Conservation (phyloP, 2,113 vertebrate species). For the Quiscalus mexicanus region DNA sequence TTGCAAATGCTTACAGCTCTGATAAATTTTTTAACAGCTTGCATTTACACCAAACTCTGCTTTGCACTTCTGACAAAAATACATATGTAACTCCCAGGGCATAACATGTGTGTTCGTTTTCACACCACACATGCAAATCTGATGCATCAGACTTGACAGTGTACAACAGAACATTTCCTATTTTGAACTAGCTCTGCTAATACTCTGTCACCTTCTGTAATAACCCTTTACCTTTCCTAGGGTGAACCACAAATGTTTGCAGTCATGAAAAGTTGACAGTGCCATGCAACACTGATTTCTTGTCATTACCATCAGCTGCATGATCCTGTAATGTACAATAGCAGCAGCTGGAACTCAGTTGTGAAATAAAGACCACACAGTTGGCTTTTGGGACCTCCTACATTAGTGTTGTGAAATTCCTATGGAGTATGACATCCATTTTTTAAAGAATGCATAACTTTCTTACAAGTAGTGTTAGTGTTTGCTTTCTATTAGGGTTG, state of each 20-base stretch:
- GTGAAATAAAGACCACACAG: background rate
- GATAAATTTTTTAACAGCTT: background rate
- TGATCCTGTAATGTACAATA: background rate
- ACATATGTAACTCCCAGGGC: background rate
- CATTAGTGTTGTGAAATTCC: background rate
- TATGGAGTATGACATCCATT: background rate
- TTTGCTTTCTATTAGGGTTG: background rate
- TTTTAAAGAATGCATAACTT: background rate
- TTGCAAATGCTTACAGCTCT: background rate
- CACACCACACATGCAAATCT: background rate
- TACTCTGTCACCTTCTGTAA: background rate
- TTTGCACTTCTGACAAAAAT: slow-evolving; percentile 14
- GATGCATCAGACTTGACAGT: background rate
- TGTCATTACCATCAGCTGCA: slow-evolving; percentile 23
- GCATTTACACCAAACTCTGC: background rate
- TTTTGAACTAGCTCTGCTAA: slow-evolving; percentile 13
- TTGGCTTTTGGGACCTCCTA: background rate
- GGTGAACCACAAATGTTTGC: slow-evolving; percentile 43
- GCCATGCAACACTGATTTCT: slow-evolving; percentile 12
- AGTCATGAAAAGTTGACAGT: slow-evolving; percentile 19
- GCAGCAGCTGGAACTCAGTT: background rate
- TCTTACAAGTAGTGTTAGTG: background rate
- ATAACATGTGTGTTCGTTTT: background rate
- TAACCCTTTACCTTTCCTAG: background rate
- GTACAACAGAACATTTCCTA: background rate